Base-by-base conservation (phyloP, 2,888 invertebrate genomes). In the Eucera pruinosa region DNA sequence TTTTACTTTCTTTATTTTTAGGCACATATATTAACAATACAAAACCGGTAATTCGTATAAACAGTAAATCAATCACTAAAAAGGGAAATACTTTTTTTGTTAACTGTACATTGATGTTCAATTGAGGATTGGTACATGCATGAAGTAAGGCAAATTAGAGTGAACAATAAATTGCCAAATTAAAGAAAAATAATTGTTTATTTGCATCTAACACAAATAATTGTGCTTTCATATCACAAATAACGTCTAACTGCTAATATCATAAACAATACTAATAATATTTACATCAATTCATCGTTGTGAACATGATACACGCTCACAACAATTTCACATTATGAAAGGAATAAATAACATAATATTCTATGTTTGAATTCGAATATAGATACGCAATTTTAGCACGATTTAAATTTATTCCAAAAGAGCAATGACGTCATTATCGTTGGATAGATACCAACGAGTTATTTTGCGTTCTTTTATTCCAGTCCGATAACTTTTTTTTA, bases 101-200 rank as follows among this genome's bases (percentile, higher is more conserved):
- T 78, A 78, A 78, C 77, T 76, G 78, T 61, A 72, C 65, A 67
- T 20, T 66, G 13, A 61, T 50, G 9, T 65, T 65, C 50, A 72
- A 54, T 76, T n/a, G 39, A 68, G 69, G 78, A 39, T 81, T 54
- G 54, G 74, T 82, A 62, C 77, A 81, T 79, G 85, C 84, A 87
- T 68, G 79, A 70, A 79, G 65, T 70, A 71, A 80, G 85, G 78
- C 77, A 83, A 83, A 81, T 80, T 48, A 76, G 82, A 85, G 77
- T 79, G 75, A 80, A 78, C 68, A 74, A 73, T 81, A 79, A 75
- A 78, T 71, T 74, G 77, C 70, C 64, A 74, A 86, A 76, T 76
- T 82, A 88, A 89, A 82, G 82, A 89, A 88, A 87, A 87, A 89
- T 86, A 88, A 89, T 86, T 69, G 79, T 88, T 87, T 87, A 86